phyloP scores from a whole-genome alignment of 2,888 invertebrate species.

The Amitus sp. region DNA sequence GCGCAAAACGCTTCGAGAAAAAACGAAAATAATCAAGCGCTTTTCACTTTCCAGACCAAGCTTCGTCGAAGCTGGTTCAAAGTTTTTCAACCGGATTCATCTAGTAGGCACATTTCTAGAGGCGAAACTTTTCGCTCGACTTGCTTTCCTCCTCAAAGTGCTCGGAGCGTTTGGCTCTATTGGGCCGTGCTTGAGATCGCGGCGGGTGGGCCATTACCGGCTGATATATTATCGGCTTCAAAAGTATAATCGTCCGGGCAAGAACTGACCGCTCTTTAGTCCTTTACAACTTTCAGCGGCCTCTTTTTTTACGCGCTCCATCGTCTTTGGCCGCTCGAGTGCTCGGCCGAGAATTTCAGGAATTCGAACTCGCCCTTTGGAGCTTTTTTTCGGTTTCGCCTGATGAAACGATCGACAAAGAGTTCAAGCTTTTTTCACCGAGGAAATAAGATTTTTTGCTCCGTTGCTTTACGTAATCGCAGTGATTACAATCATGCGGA shows the following conservation, averaged over 20 bases:
- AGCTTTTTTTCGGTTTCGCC: conserved; percentile 18
- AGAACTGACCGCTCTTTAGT: conserved; percentile 31
- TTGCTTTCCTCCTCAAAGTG: conserved; percentile 17
- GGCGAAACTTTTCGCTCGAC: conserved; percentile 21
- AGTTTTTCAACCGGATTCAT: conserved; percentile 22
- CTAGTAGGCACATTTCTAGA: conserved; percentile 44
- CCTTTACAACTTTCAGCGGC: conserved; percentile 27
- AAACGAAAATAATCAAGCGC: background rate
- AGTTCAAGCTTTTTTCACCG: too few species aligned
- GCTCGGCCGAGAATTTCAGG: conserved; percentile 45
- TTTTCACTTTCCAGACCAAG: background rate
- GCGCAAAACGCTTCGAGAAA: too few species aligned
- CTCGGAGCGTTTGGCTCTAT: conserved; percentile 45
- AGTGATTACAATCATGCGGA: too few species aligned
- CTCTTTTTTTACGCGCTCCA: conserved; percentile 31
- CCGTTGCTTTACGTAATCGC: too few species aligned
- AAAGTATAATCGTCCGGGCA: conserved; percentile 53
- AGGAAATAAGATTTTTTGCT: too few species aligned
- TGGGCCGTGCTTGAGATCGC: conserved; percentile 43
- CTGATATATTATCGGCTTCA: conserved; percentile 59
- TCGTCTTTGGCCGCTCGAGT: conserved; percentile 36
- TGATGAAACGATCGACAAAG: conserved; percentile 26
- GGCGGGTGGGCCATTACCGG: conserved; percentile 54
- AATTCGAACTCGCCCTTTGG: conserved; percentile 38
- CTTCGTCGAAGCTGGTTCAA: conserved; percentile 6